These are phyloP conservation scores for Mycetomoellerius zeteki DNA, from an alignment of 1,140 invertebrate species.

Conservation along the genomic window DNA sequence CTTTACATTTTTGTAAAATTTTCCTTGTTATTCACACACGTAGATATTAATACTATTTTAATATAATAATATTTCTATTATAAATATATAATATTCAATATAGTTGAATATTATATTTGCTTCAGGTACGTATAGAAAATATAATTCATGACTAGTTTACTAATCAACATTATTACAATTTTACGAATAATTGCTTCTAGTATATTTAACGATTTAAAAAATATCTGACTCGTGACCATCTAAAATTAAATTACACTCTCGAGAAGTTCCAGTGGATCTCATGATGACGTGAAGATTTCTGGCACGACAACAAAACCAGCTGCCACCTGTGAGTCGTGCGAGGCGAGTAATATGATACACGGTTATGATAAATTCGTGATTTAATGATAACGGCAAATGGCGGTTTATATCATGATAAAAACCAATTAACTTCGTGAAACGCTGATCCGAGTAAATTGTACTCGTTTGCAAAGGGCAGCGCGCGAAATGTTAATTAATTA, in stretches of 20 bases:
- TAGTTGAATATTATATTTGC: not conserved
- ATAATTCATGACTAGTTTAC: not conserved
- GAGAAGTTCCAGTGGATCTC: not conserved
- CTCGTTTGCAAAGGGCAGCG: not conserved
- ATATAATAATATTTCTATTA: not conserved
- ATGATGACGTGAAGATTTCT: constrained; percentile 6
- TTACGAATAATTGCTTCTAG: constrained; percentile 8
- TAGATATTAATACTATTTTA: not conserved
- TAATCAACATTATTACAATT: not conserved
- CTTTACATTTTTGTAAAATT: not conserved
- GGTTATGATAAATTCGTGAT: constrained; percentile 51
- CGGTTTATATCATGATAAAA: constrained; percentile 57
- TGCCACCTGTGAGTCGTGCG: constrained; percentile 12
- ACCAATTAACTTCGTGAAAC: constrained; percentile 47
- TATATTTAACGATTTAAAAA: constrained; percentile 9
- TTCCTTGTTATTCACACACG: not conserved
- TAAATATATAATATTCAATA: constrained; percentile 4
- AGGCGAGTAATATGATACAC: constrained; percentile 36
- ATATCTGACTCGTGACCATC: constrained; percentile 14
- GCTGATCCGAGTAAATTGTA: not conserved
- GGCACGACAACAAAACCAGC: constrained; percentile 20
- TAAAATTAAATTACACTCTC: constrained; percentile 15
- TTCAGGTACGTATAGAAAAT: not conserved
- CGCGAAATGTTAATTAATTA: constrained; percentile 28
- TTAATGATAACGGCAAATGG: constrained; percentile 51